phyloP scores from a whole-genome alignment of 2,888 invertebrate species.

The Furcula furcula region DNA sequence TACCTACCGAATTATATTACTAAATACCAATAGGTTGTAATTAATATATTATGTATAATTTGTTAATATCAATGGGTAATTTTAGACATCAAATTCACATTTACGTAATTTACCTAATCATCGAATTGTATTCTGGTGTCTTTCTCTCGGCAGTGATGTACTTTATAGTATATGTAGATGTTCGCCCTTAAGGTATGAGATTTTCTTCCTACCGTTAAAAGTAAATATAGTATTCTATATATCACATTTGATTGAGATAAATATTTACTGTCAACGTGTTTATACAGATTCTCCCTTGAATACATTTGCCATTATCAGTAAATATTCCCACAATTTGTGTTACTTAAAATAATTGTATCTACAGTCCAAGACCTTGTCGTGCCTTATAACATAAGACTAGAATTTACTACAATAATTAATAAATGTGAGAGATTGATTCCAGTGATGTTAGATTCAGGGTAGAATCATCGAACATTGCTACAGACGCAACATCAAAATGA shows the following conservation, averaged over 20 bases:
- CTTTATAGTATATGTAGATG: constrained; percentile 39
- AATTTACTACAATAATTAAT: constrained; percentile 74
- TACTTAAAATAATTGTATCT: constrained; percentile 64
- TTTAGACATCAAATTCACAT: constrained; percentile 65
- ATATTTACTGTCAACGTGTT: constrained; percentile 57
- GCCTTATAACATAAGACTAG: constrained; percentile 78
- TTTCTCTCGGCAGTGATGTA: constrained; percentile 53
- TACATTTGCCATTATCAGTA: constrained; percentile 42
- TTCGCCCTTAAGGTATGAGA: constrained; percentile 60
- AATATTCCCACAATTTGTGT: constrained; percentile 64
- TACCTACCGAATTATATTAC: constrained; percentile 25
- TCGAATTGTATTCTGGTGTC: constrained; percentile 43
- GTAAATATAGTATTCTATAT: constrained; percentile 62
- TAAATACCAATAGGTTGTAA: constrained; percentile 40
- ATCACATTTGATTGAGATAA: constrained; percentile 71
- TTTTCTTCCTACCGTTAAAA: constrained; percentile 62
- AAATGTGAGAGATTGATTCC: constrained; percentile 56
- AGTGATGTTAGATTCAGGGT: constrained; percentile 42
- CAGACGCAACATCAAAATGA: constrained; percentile 50
- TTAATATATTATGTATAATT: constrained; percentile 37
- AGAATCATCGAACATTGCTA: constrained; percentile 37
- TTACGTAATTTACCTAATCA: constrained; percentile 51
- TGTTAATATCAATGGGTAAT: constrained; percentile 39
- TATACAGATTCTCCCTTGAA: constrained; percentile 29
- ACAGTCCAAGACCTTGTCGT: constrained; percentile 70